Conservation (phyloP, 2,113 vertebrate species). For the Seriola dumerili region DNA sequence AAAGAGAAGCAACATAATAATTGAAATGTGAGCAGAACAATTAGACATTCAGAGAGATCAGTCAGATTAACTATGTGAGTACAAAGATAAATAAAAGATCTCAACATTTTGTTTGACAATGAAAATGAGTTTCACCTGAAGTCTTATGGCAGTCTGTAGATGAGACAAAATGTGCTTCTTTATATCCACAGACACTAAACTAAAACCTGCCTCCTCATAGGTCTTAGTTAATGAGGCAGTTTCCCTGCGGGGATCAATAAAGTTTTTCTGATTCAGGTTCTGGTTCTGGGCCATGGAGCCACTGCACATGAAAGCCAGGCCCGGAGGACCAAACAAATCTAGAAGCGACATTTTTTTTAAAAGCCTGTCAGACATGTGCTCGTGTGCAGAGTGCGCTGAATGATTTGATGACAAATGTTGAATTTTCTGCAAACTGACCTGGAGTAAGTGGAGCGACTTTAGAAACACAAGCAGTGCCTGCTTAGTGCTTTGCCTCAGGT, state of each 20-base stretch:
- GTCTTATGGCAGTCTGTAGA: not conserved
- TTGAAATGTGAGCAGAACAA: not conserved
- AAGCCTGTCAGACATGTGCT: slow-evolving; percentile 34
- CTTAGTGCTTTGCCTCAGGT: not conserved
- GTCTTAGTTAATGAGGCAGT: not conserved
- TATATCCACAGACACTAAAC: not conserved
- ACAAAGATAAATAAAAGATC: not conserved
- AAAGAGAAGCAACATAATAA: not conserved
- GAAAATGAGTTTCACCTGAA: not conserved
- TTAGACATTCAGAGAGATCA: not conserved
- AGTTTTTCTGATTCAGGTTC: not conserved
- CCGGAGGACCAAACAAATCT: not conserved
- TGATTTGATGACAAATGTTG: slow-evolving; percentile 23
- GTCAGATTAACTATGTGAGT: not conserved
- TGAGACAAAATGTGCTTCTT: not conserved
- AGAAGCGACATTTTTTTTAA: slow-evolving; percentile 19
- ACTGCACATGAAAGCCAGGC: slow-evolving; percentile 1
- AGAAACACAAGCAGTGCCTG: not conserved
- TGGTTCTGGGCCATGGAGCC: not conserved
- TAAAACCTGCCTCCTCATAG: not conserved
- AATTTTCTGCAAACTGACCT: not conserved
- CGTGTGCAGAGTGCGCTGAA: slow-evolving; percentile 14
- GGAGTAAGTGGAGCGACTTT: not conserved
- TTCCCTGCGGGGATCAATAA: not conserved
- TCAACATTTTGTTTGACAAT: not conserved